Evolutionary conservation across 2,113 vertebrate genomes (phyloP), one percentile per base, ranked within the genome.

Genomic region (Labeo rohita): DNA sequence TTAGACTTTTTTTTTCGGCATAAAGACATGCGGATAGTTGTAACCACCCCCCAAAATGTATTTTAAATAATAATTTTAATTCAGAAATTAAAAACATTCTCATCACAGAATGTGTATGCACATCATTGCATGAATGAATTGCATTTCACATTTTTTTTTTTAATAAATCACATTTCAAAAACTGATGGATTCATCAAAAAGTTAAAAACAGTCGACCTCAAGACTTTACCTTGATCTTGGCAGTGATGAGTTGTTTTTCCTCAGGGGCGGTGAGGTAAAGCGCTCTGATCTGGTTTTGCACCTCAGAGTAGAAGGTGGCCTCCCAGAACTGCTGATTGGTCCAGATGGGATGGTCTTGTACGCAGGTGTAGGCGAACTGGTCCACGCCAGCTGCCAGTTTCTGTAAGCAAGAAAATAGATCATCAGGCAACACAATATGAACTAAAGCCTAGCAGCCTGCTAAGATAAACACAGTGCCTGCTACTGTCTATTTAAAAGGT

Each of bases 281-380:
- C 43, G 96, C 93, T 36, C 98, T 94, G 92, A 99, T 98, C 91
- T 99, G 97, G 87, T 95, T 95, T 87, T 99, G 98, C 36, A 98
- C 98, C 0, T 98, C 97, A 72, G 95, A 97, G 66, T 99, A 99
- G 93, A 99, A 99, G 8, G 98, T 98, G 85, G 97, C 96, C 93
- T 99, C 98, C 98, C 98, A 99, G 89, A 99, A 99, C 83, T 98
- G 97, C 87, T 98, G 97, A 92, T 96, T 99, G 87, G 97, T 96
- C 98, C 98, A 99, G 84, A 99, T 96, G 47, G 97, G 95, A 92
- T 99, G 98, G 88, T 99, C 98, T 89, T 99, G 98, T 2, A 99
- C 96, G 92, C 98, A 99, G 23, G 97, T 98, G 90, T 99, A 99
- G 75, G 97, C 98, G 94, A 97, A 99, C 90, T 99, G 98, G 94